phyloP scores from a whole-genome alignment of 2,113 vertebrate species.

The Brachionichthys hirsutus region DNA sequence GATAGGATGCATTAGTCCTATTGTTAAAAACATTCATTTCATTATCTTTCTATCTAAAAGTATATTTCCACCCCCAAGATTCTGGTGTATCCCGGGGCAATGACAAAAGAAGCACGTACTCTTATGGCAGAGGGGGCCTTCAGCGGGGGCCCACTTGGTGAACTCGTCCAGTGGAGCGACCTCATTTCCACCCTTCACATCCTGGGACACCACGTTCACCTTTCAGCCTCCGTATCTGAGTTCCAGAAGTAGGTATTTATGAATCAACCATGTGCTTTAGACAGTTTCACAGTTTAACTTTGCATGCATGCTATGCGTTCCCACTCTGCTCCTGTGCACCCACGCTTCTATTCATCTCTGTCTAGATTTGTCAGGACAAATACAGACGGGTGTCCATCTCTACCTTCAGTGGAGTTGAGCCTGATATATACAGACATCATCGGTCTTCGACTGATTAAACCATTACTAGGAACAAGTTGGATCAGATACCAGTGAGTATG shows the following conservation, averaged over 20 bases:
- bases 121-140: constrained; percentile 84
- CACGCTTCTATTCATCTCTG: rapidly evolving
- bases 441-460: constrained; percentile 25
- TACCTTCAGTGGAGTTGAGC: neutral
- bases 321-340: no score
- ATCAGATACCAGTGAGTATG: constrained; percentile 24
- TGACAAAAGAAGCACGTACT: constrained; percentile 85
- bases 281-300: no score
- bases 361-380: neutral
- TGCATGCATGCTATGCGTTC: no score
- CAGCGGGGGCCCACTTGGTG: constrained; percentile 86
- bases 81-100: constrained; percentile 83
- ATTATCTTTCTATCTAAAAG: neutral
- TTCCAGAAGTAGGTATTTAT: constrained; percentile 12
- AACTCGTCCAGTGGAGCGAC: constrained; percentile 92
- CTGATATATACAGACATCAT: constrained; percentile 43
- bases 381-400: neutral
- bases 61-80: constrained; percentile 58
- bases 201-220: constrained; percentile 83
- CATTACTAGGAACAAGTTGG: constrained; percentile 1
- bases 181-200: constrained; percentile 88
- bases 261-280: neutral
- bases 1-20: neutral
- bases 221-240: constrained; percentile 26
- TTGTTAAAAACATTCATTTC: neutral